A percentile compares a stretch with the other conserved stretches of the same genome.
Conservation (phyloP, 2,888 invertebrate genomes). For the Saturnia pavonia region DNA sequence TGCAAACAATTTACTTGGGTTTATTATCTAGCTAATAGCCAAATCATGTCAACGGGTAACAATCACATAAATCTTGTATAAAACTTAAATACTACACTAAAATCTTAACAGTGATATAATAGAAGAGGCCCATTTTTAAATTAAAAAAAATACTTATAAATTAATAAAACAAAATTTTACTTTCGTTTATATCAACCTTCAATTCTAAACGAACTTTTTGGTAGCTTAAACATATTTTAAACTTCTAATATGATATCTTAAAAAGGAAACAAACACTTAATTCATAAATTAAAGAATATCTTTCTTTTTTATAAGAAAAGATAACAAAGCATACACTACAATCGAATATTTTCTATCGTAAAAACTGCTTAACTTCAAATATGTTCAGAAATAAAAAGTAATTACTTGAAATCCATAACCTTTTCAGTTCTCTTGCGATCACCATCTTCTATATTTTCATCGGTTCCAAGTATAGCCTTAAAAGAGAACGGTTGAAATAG, state of each 20-base stretch:
- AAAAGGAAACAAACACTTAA: too few relatives aligned
- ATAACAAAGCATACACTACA: too few relatives aligned
- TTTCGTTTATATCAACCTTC: not conserved
- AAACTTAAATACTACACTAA: not conserved
- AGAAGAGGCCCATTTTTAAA: not conserved
- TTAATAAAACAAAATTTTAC: not conserved
- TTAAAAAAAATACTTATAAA: not conserved
- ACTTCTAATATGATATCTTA: not conserved
- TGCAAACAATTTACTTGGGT: too few relatives aligned
- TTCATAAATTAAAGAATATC: too few relatives aligned
- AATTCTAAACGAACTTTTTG: not conserved
- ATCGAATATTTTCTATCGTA: too few relatives aligned
- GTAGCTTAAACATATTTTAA: too few relatives aligned
- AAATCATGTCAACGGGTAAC: too few relatives aligned
- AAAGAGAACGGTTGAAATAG: conserved; percentile 87
- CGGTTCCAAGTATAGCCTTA: conserved; percentile 55
- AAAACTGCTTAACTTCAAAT: not conserved
- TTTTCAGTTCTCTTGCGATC: not conserved
- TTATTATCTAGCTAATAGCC: too few relatives aligned
- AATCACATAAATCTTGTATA: too few relatives aligned
- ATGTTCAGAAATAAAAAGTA: not conserved
- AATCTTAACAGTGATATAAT: not conserved
- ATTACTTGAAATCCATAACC: not conserved
- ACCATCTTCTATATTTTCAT: conserved; percentile 17
- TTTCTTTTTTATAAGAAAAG: too few relatives aligned